Conservation (phyloP, 2,113 vertebrate species). For the Serranochromis macrocephalus region DNA sequence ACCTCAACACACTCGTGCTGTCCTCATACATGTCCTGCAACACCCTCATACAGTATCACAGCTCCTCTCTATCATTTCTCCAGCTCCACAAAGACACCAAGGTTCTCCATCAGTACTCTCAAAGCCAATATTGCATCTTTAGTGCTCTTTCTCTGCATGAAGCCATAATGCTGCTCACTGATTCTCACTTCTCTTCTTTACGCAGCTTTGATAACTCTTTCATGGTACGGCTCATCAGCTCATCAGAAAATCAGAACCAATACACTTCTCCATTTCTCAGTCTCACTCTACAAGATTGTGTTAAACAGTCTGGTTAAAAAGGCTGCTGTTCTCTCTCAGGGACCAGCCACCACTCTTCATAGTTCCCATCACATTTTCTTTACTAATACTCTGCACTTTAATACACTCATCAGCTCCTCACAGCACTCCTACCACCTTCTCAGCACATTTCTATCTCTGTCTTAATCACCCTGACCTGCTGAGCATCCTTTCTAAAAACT, state of each 20-base stretch:
- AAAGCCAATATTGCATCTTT: neutral
- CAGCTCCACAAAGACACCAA: neutral
- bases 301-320: neutral
- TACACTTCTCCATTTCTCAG: neutral
- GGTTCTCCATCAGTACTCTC: neutral
- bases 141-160: neutral
- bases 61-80: neutral
- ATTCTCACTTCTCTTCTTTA: neutral
- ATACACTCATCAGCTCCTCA: neutral
- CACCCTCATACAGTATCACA: neutral
- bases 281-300: neutral
- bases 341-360: neutral
- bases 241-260: neutral
- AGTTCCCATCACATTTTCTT: rapidly evolving
- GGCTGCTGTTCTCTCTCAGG: neutral
- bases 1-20: neutral
- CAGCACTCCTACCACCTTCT: neutral
- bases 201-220: neutral
- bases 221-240: neutral
- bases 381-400: neutral
- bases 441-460: neutral
- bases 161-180: neutral
- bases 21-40: neutral
- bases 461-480: neutral
- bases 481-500: neutral